Conservation (phyloP, 2,113 vertebrate genomes). For the Prunella fulvescens region DNA sequence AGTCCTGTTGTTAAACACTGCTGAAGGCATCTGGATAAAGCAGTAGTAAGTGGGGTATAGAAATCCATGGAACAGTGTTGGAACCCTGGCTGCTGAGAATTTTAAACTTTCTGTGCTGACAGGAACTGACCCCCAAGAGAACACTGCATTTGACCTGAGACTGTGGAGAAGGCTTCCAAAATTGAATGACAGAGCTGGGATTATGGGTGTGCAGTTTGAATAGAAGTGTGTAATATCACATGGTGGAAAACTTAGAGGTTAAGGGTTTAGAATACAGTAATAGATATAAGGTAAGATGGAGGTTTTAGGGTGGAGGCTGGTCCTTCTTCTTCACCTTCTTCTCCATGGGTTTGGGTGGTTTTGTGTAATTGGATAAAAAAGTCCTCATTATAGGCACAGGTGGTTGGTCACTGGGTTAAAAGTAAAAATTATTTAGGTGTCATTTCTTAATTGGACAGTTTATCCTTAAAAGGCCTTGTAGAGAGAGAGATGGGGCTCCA, state of each 20-base stretch:
- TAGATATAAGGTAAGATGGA: neutral
- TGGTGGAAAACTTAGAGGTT: neutral
- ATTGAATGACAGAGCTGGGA: neutral
- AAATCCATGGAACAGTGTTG: neutral
- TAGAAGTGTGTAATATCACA: neutral
- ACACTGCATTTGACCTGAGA: neutral
- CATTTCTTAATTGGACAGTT: neutral
- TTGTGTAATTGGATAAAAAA: neutral
- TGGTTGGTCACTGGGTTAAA: neutral
- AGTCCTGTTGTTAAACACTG: neutral
- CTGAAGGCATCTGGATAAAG: neutral
- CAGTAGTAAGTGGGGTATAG: neutral
- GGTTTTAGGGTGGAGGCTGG: neutral
- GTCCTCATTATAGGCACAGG: neutral
- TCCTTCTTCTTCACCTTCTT: neutral
- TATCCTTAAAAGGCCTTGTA: neutral
- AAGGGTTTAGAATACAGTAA: neutral
- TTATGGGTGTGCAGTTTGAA: neutral
- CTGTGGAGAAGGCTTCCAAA: neutral
- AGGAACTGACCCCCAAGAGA: neutral
- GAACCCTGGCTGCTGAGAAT: neutral
- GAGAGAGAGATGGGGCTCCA: neutral
- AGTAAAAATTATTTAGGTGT: neutral
- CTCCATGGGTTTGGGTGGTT: neutral
- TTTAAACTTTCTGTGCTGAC: neutral